Evolutionary conservation across 2,797 vertebrate genomes (phyloP), one percentile per base, ranked within the genome.

Genomic region (Phoxinus dragarum): DNA sequence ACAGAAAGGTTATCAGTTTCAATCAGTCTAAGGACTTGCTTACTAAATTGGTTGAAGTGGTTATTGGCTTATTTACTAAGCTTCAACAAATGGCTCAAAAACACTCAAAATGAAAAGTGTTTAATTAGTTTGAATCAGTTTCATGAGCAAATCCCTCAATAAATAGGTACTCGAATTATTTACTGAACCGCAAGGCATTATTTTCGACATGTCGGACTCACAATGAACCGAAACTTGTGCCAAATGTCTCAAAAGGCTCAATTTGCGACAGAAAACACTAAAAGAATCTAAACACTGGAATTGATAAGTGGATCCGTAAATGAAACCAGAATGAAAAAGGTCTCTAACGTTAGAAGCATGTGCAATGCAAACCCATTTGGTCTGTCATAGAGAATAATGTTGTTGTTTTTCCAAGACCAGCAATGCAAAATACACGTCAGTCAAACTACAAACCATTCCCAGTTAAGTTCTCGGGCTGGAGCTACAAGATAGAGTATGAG

Each of bases 381-480:
- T 38, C 71, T 38, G 34, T 76, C 49, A 76, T 31, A 64, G n/a
- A 76, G 49, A 76, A 38, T 38, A 38, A 6, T 56, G 49, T 42
- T 19, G 54, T 61, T 27, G 27, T 27, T 27, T 74, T 36, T 44
- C 49, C 31, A 83, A 75, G 9, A 83, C 7, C 81, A 75, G 42
- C 36, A n/a, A 38, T 19, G 21, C 23, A 64, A 75, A 34, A 64
- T 49, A n/a, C 4, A 34, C 23, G 7, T 56, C 40, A 59, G 40
- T 16, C 38, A 82, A 27, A 74, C 40, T 47, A 61, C 54, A 73
- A 36, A 74, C 27, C 59, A 59, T 6, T 59, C n/a, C n/a, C 68
- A 81, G 68, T 31, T 61, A 17, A 72, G 47, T 76, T 56, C 74
- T 76, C 6, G 1, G 38, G 36, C 54, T 74, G 42, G 27, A 80